Evolutionary conservation across 2,797 vertebrate species (phyloP).

Genomic region (Notoglanidium macrostoma): DNA sequence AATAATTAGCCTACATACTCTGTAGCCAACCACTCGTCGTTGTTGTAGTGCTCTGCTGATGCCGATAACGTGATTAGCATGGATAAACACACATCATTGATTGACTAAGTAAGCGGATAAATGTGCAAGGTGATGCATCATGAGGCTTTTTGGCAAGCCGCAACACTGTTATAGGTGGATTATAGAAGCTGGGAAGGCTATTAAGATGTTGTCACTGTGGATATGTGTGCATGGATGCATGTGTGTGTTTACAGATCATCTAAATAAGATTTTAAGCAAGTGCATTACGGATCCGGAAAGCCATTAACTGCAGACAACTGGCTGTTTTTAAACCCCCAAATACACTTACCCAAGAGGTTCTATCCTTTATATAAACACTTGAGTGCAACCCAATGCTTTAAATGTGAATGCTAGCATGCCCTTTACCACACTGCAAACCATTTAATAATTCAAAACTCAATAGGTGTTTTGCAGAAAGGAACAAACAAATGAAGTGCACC

Average conservation of each 20-base stretch:
- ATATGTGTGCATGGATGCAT: slow-evolving; percentile 8
- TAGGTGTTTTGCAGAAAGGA: slow-evolving; percentile 1
- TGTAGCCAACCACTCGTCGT: background rate
- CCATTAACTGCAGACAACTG: slow-evolving; percentile 14
- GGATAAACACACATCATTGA: slow-evolving; percentile 40
- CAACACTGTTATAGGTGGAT: slow-evolving; percentile 2
- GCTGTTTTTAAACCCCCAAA: slow-evolving; percentile 12
- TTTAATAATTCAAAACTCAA: slow-evolving; percentile 39
- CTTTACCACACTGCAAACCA: background rate
- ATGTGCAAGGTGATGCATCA: slow-evolving; percentile 28
- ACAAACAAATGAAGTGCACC: background rate
- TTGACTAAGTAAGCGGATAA: slow-evolving; percentile 24
- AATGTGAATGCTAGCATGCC: background rate
- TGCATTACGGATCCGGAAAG: slow-evolving; percentile 16
- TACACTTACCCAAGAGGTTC: background rate
- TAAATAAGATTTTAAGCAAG: slow-evolving; percentile 19
- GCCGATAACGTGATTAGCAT: slow-evolving; percentile 35
- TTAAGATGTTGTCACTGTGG: background rate
- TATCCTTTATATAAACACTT: slow-evolving; percentile 14
- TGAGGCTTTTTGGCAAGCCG: slow-evolving; percentile 10
- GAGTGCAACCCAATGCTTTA: slow-evolving; percentile 9
- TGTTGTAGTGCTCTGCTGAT: slow-evolving; percentile 11
- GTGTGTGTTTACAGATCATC: slow-evolving; percentile 18
- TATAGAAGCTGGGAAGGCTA: slow-evolving; percentile 16
- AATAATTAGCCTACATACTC: slow-evolving; percentile 38